Conservation (phyloP, 2,113 vertebrate species). For the Syrmaticus mikado region DNA sequence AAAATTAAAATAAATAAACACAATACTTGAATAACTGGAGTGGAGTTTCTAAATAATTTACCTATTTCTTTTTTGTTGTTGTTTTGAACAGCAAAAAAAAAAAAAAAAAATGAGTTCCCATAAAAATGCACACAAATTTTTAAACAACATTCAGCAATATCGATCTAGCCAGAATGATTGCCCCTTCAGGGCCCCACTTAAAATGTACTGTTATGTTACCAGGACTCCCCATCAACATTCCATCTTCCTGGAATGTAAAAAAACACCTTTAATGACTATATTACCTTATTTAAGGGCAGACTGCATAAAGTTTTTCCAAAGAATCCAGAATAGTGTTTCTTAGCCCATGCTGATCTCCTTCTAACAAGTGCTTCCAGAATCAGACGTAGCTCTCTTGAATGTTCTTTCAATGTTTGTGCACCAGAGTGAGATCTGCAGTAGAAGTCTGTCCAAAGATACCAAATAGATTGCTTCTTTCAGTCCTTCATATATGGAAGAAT, state of each 20-base stretch:
- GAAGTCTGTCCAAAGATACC: neutral
- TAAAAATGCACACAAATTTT: neutral
- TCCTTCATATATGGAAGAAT: neutral
- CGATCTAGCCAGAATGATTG: slow-evolving; percentile 11
- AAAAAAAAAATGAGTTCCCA: neutral
- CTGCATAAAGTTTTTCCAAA: neutral
- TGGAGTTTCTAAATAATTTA: neutral
- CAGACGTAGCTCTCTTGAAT: neutral
- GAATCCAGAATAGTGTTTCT: neutral
- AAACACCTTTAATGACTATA: slow-evolving; percentile 20
- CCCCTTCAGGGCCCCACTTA: slow-evolving; percentile 2
- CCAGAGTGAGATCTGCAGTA: neutral
- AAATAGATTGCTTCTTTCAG: neutral
- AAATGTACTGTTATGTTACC: neutral
- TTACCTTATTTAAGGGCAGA: neutral
- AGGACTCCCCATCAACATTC: neutral
- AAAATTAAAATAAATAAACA: neutral
- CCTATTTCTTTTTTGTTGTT: neutral
- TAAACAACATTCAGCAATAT: slow-evolving; percentile 26
- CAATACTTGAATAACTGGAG: neutral
- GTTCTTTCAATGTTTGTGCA: neutral
- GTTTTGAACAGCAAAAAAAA: neutral
- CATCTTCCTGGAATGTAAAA: neutral
- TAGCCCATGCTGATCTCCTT: neutral
- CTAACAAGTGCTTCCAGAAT: neutral